Base-by-base conservation (phyloP, 2,113 vertebrate genomes). In the Onychostruthus taczanowskii region DNA sequence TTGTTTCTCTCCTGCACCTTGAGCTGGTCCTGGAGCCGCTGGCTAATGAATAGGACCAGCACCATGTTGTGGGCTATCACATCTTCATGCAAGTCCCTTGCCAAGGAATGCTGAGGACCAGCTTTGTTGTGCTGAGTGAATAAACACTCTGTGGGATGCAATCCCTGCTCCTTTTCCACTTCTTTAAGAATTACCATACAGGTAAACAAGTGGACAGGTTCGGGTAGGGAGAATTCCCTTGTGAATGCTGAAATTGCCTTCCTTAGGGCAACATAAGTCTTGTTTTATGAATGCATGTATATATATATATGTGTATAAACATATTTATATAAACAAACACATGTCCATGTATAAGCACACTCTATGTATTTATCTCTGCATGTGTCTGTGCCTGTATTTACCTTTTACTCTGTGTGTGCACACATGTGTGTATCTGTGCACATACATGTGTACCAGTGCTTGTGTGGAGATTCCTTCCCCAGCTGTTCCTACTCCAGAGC, bases 381-480 rank as follows among this genome's bases (percentile, higher is more conserved):
- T 61, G 24, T 58, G 11, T 53, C 44, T 75, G 24, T 13, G 41
- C 15, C 47, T 69, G 21, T 39, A 23, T 30, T 28, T 56, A 3
- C 23, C 17, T 63, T 68, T 56, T 41, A 44, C 22, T 85, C 8
- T 19, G 2, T 47, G 22, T 53, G 20, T 43, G 18, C 24, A 12
- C 53, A 23, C 12, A 2, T 9, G 10, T 26, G 7, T 30, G 3
- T 47, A 21, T 16, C n/a, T 0, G 0, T 2, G 6, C 52, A 67
- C 9, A 16, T 13, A 12, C 30, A 3, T 4, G 11, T 7, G 18
- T 13, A 27, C 47, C 62, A 27, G 6, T 19, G 37, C 13, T 7
- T 17, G 12, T 7, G 0, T 33, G n/a, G 52, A 30, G 27, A 21
- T 27, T 49, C 44, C 15, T 74, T 11, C 47, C 16, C 16, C 2